phyloP scores from a whole-genome alignment of 2,797 vertebrate genomes.

The Oreochromis mossambicus region DNA sequence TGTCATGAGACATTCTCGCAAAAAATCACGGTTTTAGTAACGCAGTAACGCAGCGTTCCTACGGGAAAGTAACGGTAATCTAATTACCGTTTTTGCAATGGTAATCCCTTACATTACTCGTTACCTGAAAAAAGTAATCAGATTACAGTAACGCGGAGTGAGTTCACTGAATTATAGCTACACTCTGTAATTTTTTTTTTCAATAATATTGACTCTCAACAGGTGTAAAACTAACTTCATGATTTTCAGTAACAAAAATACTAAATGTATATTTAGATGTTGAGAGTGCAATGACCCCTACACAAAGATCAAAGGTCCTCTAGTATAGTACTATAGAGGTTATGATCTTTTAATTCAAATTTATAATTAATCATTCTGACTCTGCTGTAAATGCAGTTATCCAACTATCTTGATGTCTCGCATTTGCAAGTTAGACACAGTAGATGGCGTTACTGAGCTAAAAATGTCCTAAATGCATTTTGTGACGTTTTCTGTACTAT shows the following conservation, averaged over 20 bases:
- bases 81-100: too few species aligned
- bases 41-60: too few species aligned
- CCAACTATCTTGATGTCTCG: background rate
- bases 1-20: too few species aligned
- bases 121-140: too few species aligned
- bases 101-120: too few species aligned
- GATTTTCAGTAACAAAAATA: background rate
- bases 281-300: rapidly evolving
- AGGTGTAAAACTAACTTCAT: background rate
- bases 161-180: background rate
- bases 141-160: too few species aligned
- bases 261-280: background rate
- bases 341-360: background rate
- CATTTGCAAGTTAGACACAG: background rate
- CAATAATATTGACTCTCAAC: background rate
- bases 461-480: background rate
- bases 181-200: background rate
- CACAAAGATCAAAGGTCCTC: background rate
- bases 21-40: too few species aligned
- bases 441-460: constrained; percentile 18
- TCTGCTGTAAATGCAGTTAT: background rate
- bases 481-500: background rate
- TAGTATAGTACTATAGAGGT: background rate
- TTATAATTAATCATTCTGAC: background rate
- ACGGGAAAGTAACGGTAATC: too few species aligned